Conservation (phyloP, 2,113 vertebrate genomes). For the Empidonax alnorum region DNA sequence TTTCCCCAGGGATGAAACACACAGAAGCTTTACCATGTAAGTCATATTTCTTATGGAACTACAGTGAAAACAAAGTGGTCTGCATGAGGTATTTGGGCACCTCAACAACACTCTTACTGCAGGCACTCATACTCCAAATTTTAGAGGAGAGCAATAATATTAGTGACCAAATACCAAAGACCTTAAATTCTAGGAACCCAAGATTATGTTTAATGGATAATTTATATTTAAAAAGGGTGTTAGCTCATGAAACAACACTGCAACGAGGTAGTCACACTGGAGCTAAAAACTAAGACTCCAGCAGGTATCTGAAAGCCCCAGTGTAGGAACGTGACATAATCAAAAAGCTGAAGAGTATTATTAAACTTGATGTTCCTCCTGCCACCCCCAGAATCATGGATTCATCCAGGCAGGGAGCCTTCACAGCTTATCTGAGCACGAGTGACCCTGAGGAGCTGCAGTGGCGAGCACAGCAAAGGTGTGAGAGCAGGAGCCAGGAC, state of each 20-base stretch:
- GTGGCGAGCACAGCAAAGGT: neutral
- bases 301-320: neutral
- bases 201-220: neutral
- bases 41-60: neutral
- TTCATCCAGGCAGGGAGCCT: neutral
- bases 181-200: neutral
- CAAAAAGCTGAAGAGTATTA: neutral
- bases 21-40: neutral
- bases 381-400: neutral
- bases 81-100: neutral
- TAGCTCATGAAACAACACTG: neutral
- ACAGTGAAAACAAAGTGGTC: neutral
- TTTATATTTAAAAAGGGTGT: neutral
- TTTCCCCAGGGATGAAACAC: neutral
- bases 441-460: rapidly evolving
- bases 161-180: neutral
- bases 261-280: neutral
- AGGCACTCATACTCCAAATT: neutral
- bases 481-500: neutral
- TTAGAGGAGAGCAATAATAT: neutral
- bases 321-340: neutral
- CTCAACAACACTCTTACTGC: neutral
- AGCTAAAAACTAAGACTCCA: neutral
- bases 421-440: neutral
- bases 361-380: neutral